Evolutionary conservation across 92 coral and sea anemone genomes (phyloP).

Genomic region (Anthopleura xanthogrammica): DNA sequence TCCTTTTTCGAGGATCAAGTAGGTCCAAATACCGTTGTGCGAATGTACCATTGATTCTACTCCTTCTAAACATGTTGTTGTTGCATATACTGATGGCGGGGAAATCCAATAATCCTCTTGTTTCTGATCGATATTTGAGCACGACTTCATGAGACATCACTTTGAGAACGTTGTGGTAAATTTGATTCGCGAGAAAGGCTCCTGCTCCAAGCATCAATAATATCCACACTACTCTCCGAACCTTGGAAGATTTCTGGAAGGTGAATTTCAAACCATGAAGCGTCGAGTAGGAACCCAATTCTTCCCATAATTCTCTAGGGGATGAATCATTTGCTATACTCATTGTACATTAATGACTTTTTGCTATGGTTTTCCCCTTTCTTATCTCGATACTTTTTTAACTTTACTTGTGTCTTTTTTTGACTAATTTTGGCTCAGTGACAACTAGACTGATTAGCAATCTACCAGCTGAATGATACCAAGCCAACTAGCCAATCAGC

Average conservation of each 20-base stretch:
- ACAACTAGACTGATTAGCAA: no score
- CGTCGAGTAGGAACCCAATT: constrained; percentile 61
- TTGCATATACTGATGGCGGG: constrained; percentile 72
- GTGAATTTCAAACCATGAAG: constrained; percentile 65
- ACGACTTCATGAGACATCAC: constrained; percentile 22
- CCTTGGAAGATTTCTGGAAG: constrained; percentile 19
- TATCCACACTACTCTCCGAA: constrained; percentile 52
- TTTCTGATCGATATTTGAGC: constrained; percentile 27
- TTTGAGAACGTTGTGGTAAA: constrained; percentile 36
- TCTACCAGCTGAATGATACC: no score
- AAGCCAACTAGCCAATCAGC: no score
- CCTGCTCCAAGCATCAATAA: constrained; percentile 33
- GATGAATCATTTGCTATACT: not conserved
- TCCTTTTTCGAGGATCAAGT: constrained; percentile 3
- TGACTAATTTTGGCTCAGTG: no score
- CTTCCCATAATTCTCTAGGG: constrained; percentile 17
- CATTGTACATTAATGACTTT: no score
- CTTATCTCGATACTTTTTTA: no score
- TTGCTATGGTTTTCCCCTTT: no score
- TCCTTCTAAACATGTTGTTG: constrained; percentile 62
- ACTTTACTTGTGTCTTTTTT: no score
- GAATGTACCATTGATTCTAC: constrained; percentile 53
- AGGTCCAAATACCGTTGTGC: constrained; percentile 65
- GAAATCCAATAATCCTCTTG: constrained; percentile 19
- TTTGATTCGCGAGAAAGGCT: constrained; percentile 37